Conservation (phyloP, 2,797 vertebrate species). For the Hypotaenidia okinawae region DNA sequence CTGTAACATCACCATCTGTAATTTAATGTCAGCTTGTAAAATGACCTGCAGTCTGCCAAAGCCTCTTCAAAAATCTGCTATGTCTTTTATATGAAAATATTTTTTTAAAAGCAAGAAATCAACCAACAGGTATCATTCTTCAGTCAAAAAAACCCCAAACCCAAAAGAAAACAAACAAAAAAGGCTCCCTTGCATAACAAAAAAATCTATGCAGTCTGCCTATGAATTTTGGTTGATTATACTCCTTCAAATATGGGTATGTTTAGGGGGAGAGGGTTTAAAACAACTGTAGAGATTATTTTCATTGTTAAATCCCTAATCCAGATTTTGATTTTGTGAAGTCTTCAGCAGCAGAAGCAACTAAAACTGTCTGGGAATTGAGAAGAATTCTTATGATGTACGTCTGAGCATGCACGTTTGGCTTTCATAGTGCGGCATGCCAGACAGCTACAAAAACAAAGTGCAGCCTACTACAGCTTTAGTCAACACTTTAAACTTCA, state of each 20-base stretch:
- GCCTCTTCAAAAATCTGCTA: neutral
- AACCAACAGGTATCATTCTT: neutral
- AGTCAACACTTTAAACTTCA: neutral
- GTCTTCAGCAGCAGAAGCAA: neutral
- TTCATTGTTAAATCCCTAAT: neutral
- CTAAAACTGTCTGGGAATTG: neutral
- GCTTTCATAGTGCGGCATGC: neutral
- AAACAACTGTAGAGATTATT: neutral
- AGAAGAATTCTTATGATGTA: neutral
- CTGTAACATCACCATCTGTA: neutral
- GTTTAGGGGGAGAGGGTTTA: neutral
- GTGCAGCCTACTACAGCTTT: neutral
- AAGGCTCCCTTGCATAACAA: neutral
- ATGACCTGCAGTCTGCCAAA: neutral
- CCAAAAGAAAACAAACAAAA: neutral
- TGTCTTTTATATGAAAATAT: neutral
- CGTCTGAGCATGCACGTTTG: neutral
- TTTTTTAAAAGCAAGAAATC: neutral
- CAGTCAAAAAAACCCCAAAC: neutral
- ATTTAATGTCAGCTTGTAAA: neutral
- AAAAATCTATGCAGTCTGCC: neutral
- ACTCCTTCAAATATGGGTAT: neutral
- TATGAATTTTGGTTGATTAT: neutral
- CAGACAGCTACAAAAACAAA: neutral
- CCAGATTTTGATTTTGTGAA: neutral